Evolutionary conservation across 2,888 invertebrate genomes (phyloP).

Genomic region (Nomada flava): DNA sequence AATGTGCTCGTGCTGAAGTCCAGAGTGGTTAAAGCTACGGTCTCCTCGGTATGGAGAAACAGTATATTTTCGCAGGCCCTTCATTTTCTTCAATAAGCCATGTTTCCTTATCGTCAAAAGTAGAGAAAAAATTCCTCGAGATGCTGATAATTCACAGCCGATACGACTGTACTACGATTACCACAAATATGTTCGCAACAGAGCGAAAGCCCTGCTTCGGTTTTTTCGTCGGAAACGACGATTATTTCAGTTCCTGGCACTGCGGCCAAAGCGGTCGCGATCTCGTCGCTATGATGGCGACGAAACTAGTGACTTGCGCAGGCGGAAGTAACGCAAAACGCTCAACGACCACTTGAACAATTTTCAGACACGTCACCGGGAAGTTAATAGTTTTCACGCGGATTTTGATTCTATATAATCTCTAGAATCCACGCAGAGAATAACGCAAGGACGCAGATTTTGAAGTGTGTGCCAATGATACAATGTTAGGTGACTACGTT

Average conservation of each 20-base stretch:
- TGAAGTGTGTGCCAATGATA: neutral
- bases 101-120: constrained; percentile 85
- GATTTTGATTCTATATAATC: neutral
- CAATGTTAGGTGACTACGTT: neutral
- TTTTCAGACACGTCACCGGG: neutral
- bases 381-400: neutral
- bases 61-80: constrained; percentile 88
- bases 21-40: constrained; percentile 85
- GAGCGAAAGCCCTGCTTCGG: constrained; percentile 85
- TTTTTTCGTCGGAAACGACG: constrained; percentile 88
- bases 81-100: constrained; percentile 92
- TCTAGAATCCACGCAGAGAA: neutral
- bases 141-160: constrained; percentile 64
- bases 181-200: constrained; percentile 47
- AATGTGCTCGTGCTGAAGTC: constrained; percentile 85
- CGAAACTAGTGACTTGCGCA: constrained; percentile 81
- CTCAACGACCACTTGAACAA: neutral
- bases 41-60: constrained; percentile 91
- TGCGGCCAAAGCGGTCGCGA: constrained; percentile 84
- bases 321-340: constrained; percentile 60
- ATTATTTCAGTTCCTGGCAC: constrained; percentile 81
- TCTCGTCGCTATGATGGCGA: constrained; percentile 90
- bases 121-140: constrained; percentile 69
- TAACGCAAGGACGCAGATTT: neutral
- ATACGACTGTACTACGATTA: constrained; percentile 41